These are phyloP conservation scores for Tamias sibiricus DNA, from an alignment of 2,113 vertebrate genomes.

Conservation along the genomic window DNA sequence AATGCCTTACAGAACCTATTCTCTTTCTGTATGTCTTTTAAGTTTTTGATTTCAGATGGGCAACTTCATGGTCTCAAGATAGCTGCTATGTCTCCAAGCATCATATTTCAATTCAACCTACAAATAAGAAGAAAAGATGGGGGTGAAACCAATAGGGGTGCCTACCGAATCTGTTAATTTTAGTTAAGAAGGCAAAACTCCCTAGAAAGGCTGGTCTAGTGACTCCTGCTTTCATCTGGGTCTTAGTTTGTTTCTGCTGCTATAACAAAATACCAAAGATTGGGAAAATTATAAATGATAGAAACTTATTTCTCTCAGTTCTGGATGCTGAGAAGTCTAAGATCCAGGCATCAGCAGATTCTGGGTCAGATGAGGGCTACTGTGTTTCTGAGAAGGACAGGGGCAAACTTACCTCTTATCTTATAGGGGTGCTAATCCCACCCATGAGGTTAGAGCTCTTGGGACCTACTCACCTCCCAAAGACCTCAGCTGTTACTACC, in stretches of 20 bases:
- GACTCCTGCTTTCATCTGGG: background rate
- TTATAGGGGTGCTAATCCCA: background rate
- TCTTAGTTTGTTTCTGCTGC: background rate
- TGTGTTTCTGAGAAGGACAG: background rate
- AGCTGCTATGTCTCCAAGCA: background rate
- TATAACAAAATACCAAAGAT: background rate
- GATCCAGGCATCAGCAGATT: background rate
- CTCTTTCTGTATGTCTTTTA: background rate
- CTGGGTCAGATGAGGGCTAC: background rate
- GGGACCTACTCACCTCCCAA: background rate
- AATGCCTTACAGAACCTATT: background rate
- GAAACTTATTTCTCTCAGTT: background rate
- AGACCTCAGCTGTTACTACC: background rate
- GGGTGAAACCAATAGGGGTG: no score
- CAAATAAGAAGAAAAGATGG: background rate
- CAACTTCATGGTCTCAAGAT: background rate
- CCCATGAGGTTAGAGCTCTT: background rate
- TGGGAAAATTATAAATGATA: background rate
- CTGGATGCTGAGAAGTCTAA: background rate
- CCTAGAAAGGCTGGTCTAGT: background rate
- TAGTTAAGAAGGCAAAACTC: background rate
- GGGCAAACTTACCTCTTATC: background rate
- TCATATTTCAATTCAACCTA: background rate
- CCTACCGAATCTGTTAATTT: background rate
- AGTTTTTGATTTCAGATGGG: background rate